Evolutionary conservation across 2,888 invertebrate genomes (phyloP).

Genomic region (Cataglyphis rosenhaueri): DNA sequence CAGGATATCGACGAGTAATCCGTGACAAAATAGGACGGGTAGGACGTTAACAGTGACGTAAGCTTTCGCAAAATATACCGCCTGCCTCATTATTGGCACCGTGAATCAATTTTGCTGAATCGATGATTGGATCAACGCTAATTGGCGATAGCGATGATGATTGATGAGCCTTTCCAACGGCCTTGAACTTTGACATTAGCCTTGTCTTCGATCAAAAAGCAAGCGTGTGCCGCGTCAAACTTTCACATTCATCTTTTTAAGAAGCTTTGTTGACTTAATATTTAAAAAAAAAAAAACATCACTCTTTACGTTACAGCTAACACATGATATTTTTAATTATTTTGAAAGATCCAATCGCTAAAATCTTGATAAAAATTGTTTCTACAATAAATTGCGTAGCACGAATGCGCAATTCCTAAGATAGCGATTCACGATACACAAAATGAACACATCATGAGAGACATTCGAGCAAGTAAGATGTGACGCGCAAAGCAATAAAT

Average conservation of each 20-base stretch:
- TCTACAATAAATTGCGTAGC: not conserved
- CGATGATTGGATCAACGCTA: conserved; percentile 62
- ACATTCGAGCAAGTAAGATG: conserved; percentile 25
- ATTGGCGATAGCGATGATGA: conserved; percentile 69
- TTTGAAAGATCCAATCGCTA: not conserved
- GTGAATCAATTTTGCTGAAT: conserved; percentile 60
- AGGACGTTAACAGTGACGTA: conserved; percentile 52
- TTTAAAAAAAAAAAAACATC: not conserved
- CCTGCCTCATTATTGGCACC: conserved; percentile 18
- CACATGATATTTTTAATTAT: not conserved
- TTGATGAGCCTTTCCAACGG: conserved; percentile 69
- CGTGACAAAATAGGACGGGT: conserved; percentile 31
- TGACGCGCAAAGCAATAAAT: conserved; percentile 47
- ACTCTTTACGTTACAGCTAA: not conserved
- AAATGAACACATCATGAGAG: conserved; percentile 21
- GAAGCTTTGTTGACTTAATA: not conserved
- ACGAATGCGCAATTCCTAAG: not conserved
- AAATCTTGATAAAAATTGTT: not conserved
- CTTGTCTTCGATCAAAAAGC: conserved; percentile 26
- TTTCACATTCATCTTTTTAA: conserved; percentile 2
- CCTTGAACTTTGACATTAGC: conserved; percentile 63
- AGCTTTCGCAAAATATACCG: conserved; percentile 34
- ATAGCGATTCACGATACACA: not conserved
- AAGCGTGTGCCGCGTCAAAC: conserved; percentile 1
- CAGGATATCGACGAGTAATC: conserved; percentile 24